phyloP scores from a whole-genome alignment of 2,113 vertebrate species.

The Nicator chloris region DNA sequence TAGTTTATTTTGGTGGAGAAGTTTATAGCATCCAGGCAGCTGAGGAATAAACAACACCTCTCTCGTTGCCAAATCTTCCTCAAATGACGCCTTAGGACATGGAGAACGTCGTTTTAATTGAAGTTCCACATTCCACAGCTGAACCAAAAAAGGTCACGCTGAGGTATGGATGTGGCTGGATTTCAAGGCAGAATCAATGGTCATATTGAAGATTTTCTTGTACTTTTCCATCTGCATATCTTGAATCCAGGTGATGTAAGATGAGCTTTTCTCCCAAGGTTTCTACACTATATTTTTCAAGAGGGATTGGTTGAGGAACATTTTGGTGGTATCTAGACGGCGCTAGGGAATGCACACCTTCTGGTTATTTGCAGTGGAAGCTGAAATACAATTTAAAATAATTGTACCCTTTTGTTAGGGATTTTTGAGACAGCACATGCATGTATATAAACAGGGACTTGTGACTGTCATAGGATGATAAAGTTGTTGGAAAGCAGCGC shows the following conservation, averaged over 20 bases:
- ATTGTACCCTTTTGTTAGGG: not conserved
- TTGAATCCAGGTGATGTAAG: not conserved
- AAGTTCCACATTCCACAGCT: not conserved
- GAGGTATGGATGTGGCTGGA: not conserved
- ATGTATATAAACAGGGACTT: not conserved
- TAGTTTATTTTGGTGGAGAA: constrained; percentile 20
- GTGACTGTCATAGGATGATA: not conserved
- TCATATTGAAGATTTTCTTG: not conserved
- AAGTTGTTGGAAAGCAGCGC: not conserved
- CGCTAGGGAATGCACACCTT: not conserved
- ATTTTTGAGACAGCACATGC: not conserved
- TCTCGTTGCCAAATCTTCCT: constrained; percentile 8
- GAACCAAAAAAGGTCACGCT: not conserved
- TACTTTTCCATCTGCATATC: not conserved
- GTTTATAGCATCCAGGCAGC: not conserved
- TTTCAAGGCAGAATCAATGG: not conserved
- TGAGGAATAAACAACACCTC: not conserved
- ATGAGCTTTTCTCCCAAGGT: not conserved
- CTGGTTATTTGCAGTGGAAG: not conserved
- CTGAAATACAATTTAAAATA: not conserved
- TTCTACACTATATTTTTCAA: not conserved
- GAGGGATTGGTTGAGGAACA: not conserved
- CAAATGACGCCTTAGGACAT: not conserved
- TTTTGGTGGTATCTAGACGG: not conserved
- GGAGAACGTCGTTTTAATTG: not conserved